A percentile compares a stretch with the other conserved stretches of the same genome.
phyloP scores from a whole-genome alignment of 1,140 invertebrate species.

The Caenorhabditis inopinata region DNA sequence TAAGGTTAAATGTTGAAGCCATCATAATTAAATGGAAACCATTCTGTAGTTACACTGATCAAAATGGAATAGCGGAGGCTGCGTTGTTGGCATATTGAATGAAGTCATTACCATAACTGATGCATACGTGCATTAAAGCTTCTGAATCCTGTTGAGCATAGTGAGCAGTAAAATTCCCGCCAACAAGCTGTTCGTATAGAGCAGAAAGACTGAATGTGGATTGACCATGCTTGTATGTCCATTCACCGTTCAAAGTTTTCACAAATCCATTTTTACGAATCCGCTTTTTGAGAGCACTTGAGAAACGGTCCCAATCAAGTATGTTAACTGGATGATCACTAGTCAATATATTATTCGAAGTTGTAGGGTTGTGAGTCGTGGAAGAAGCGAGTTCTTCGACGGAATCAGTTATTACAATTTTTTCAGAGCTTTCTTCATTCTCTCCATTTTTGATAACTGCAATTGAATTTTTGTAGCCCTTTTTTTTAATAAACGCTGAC shows the following conservation, averaged over 20 bases:
- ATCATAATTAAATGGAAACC: no score
- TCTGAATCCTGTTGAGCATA: slow-evolving; percentile 9
- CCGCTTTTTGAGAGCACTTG: not conserved
- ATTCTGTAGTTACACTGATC: no score
- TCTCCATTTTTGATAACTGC: no score
- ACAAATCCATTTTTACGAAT: slow-evolving; percentile 6
- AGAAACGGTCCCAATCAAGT: not conserved
- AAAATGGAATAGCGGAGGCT: not conserved
- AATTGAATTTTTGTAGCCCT: no score
- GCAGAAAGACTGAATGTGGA: not conserved
- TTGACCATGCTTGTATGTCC: not conserved
- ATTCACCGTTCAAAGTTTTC: not conserved
- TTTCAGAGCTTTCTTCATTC: not conserved
- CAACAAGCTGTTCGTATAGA: not conserved
- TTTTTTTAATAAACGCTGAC: no score
- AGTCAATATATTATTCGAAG: not conserved
- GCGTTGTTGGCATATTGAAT: not conserved
- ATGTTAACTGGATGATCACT: slow-evolving; percentile 16
- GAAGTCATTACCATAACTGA: not conserved
- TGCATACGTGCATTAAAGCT: not conserved
- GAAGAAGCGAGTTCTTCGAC: not conserved
- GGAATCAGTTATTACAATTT: not conserved
- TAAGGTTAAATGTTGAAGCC: no score
- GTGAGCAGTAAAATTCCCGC: not conserved
- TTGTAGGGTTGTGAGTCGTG: not conserved